Evolutionary conservation across 2,797 vertebrate species (phyloP), one percentile per base, ranked within the genome.

Genomic region (Adrianichthys oophorus): DNA sequence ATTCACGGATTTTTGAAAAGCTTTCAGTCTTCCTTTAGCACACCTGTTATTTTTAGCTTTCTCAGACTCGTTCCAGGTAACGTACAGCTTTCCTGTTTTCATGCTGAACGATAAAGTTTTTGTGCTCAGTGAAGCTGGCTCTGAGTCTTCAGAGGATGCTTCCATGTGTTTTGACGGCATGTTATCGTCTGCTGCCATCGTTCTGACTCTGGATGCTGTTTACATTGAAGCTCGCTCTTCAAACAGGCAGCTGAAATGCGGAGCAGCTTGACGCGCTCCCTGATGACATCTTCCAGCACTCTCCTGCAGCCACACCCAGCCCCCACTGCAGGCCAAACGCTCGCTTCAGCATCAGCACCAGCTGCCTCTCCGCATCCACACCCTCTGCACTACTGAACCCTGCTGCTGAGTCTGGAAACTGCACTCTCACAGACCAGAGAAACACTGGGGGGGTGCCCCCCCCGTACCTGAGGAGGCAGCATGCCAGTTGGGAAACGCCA

Each of bases 401-500:
- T 76, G 69, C 75, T 80, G 78, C 86, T 82, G 68, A 70, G 59
- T 74, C 73, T 26, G 48, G 69, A 74, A 72, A 47, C 66, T 52
- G 70, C 52, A 18, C 24, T 42, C 47, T 48, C 56, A 65, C 32
- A 67, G 73, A 68, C 41, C 21, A 48, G 49, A 42, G 4, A 46
- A 8, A 52, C 24, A 74, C 72, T 65, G 19, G 12, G 68, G 42
- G 65, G 40, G 5, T 65, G 84, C 96, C 93, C 95, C n/a, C 97
- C 96, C 95, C 83, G 94, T 93, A 91, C 94, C 94, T 79, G 96
- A 94, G 74, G 94, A 91, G 90, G 93, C 94, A 64, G 93, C 95
- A 72, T 95, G 93, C 97, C 97, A 98, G 94, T 96, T 95, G 85
- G 97, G 96, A 91, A 99, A 96, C 76, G 96, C 94, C 88, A 96